Conservation (phyloP, 2,797 vertebrate species). For the Spondyliosoma cantharus region DNA sequence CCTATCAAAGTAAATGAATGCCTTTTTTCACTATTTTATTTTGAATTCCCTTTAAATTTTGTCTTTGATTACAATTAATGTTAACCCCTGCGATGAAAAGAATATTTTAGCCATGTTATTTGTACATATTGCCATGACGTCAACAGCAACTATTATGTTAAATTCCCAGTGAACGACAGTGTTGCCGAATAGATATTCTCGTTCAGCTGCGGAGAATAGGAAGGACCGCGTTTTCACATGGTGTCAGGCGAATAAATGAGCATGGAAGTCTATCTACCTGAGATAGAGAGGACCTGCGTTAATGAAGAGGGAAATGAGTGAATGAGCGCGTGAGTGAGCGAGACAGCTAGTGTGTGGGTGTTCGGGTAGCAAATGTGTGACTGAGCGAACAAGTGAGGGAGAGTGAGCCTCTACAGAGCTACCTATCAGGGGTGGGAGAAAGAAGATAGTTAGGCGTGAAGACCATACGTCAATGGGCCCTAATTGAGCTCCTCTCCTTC, state of each 20-base stretch:
- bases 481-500: constrained; percentile 75
- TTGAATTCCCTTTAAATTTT: background rate
- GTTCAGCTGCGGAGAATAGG: constrained; percentile 29
- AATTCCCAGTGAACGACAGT: constrained; percentile 29
- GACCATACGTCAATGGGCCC: constrained; percentile 67
- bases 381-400: constrained; percentile 61
- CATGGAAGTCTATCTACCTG: constrained; percentile 55
- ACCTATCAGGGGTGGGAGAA: constrained; percentile 55
- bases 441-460: constrained; percentile 62
- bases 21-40: background rate
- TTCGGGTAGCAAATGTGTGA: constrained; percentile 54
- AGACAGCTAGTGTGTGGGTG: constrained; percentile 62
- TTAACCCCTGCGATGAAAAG: background rate
- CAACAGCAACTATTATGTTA: constrained; percentile 16
- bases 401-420: constrained; percentile 44
- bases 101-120: background rate
- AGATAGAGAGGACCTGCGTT: constrained; percentile 52
- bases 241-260: constrained; percentile 57
- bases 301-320: constrained; percentile 72
- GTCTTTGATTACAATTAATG: background rate
- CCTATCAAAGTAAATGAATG: background rate
- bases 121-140: constrained; percentile 8
- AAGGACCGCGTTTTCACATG: constrained; percentile 33
- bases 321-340: constrained; percentile 52
- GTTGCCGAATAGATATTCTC: constrained; percentile 31